Evolutionary conservation across 1,140 invertebrate genomes (phyloP).

Genomic region (Macrotrachela quadricornifera): DNA sequence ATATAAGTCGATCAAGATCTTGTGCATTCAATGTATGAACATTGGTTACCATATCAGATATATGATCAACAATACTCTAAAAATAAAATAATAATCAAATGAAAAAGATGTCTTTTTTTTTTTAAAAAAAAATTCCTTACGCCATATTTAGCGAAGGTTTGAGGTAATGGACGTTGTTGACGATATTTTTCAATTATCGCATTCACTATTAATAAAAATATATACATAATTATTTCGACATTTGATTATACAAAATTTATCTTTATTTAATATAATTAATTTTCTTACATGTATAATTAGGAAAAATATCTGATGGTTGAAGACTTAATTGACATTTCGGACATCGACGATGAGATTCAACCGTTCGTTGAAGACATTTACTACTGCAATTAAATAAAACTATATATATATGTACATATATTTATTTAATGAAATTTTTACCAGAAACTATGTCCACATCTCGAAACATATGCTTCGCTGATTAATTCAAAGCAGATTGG

Average conservation of each 20-base stretch:
- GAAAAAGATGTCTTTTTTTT: not conserved
- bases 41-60: not conserved
- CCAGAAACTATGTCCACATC: slow-evolving; percentile 83
- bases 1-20: slow-evolving; percentile 3
- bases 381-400: slow-evolving; percentile 21
- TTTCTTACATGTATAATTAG: slow-evolving; percentile 43
- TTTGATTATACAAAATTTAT: no score
- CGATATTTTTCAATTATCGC: slow-evolving; percentile 57
- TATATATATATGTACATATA: no score
- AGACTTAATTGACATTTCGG: slow-evolving; percentile 60
- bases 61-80: not conserved
- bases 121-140: not conserved
- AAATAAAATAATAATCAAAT: not conserved
- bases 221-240: not conserved
- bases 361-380: slow-evolving; percentile 50
- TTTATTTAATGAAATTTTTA: no score
- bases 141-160: not conserved
- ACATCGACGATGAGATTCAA: slow-evolving; percentile 56
- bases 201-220: slow-evolving; percentile 36
- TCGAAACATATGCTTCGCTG: slow-evolving; percentile 68
- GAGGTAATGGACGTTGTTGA: slow-evolving; percentile 20
- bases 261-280: not conserved
- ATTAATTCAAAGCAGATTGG: slow-evolving; percentile 75
- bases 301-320: slow-evolving; percentile 50
- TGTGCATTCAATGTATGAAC: not conserved